Conservation (phyloP, 2,113 vertebrate genomes). For the Amazona guildingii region DNA sequence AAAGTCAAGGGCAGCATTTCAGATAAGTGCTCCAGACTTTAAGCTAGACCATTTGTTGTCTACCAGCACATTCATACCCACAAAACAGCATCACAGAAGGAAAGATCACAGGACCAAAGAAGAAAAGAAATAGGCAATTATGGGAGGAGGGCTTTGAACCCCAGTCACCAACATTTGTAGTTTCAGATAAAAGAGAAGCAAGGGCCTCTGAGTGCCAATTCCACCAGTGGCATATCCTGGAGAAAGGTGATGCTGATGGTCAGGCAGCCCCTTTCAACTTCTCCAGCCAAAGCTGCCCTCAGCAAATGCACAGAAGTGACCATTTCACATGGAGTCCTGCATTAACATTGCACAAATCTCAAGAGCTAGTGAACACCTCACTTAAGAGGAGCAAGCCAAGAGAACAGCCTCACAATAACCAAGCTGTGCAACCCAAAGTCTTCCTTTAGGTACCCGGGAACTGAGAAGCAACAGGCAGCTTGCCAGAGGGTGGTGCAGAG, state of each 20-base stretch:
- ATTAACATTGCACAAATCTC: not conserved
- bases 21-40: not conserved
- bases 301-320: not conserved
- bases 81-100: not conserved
- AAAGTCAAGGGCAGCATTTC: not conserved
- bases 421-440: not conserved
- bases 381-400: not conserved
- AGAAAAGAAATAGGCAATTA: not conserved
- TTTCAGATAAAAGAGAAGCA: not conserved
- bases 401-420: not conserved
- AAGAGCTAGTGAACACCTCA: fast-evolving
- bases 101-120: constrained; percentile 17
- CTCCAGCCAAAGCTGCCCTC: not conserved
- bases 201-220: not conserved
- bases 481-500: not conserved
- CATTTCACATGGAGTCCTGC: not conserved
- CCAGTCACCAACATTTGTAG: not conserved
- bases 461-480: not conserved
- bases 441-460: not conserved
- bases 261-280: fast-evolving
- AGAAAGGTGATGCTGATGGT: not conserved
- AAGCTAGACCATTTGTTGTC: not conserved
- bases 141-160: not conserved
- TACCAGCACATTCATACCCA: not conserved
- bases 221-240: not conserved